Conservation (phyloP, 2,888 invertebrate species). For the Frankliniella intonsa region DNA sequence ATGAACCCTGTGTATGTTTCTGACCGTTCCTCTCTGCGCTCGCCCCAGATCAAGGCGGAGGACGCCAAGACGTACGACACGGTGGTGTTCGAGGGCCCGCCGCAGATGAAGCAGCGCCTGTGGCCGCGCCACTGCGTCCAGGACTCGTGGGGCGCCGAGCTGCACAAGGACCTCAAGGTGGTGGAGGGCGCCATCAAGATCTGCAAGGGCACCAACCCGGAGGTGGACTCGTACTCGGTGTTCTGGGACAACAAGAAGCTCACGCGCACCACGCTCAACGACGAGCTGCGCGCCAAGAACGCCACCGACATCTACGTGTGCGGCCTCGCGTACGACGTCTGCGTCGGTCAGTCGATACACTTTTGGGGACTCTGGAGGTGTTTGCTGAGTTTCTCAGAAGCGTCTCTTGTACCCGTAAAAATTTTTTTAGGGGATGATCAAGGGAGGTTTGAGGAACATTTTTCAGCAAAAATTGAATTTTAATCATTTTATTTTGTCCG, state of each 20-base stretch:
- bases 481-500: too few species aligned
- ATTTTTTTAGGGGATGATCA: too few species aligned
- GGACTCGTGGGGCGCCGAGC: slow-evolving; percentile 89
- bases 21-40: neutral
- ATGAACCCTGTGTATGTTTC: slow-evolving; percentile 27
- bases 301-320: slow-evolving; percentile 92
- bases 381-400: too few species aligned
- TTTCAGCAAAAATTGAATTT: too few species aligned
- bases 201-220: slow-evolving; percentile 88
- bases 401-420: too few species aligned
- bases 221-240: slow-evolving; percentile 95
- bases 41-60: slow-evolving; percentile 60
- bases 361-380: too few species aligned
- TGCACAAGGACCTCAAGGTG: slow-evolving; percentile 84
- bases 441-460: too few species aligned
- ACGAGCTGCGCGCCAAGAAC: slow-evolving; percentile 70
- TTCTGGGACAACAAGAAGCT: slow-evolving; percentile 97
- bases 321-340: slow-evolving; percentile 92
- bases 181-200: slow-evolving; percentile 72
- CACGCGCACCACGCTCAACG: slow-evolving; percentile 77
- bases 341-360: slow-evolving; percentile 74
- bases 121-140: slow-evolving; percentile 98
- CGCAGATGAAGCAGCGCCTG: slow-evolving; percentile 78
- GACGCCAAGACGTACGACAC: slow-evolving; percentile 82
- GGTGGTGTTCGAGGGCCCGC: slow-evolving; percentile 85